phyloP scores from a whole-genome alignment of 2,113 vertebrate genomes.

The Limanda limanda region DNA sequence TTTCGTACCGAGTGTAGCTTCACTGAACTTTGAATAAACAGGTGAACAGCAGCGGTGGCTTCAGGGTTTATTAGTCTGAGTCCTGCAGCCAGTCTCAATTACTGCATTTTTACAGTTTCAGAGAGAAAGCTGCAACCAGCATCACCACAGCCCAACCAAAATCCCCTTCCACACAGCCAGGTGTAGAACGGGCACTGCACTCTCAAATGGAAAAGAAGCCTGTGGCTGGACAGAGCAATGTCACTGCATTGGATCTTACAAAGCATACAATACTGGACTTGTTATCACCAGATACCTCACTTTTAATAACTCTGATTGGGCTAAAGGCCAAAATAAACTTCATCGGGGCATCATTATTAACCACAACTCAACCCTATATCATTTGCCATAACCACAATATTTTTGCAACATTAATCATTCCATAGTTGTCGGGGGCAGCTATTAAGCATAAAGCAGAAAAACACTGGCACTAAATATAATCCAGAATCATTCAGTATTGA shows the following conservation, averaged over 20 bases:
- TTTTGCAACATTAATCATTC: background rate
- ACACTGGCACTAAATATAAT: background rate
- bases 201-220: background rate
- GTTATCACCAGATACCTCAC: background rate
- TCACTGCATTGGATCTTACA: background rate
- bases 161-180: background rate
- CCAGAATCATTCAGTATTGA: background rate
- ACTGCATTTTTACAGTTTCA: no score
- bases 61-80: no score
- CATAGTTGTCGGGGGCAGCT: background rate
- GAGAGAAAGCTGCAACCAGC: background rate
- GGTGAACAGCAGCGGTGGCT: no score
- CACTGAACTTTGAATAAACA: no score
- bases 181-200: background rate
- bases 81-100: no score
- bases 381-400: background rate
- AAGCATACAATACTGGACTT: no score
- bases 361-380: background rate
- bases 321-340: background rate
- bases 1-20: no score
- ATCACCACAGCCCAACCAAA: no score
- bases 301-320: background rate
- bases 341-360: no score
- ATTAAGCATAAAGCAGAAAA: background rate
- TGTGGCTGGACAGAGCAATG: no score